phyloP scores from a whole-genome alignment of 2,113 vertebrate species.

The Caranx melampygus region DNA sequence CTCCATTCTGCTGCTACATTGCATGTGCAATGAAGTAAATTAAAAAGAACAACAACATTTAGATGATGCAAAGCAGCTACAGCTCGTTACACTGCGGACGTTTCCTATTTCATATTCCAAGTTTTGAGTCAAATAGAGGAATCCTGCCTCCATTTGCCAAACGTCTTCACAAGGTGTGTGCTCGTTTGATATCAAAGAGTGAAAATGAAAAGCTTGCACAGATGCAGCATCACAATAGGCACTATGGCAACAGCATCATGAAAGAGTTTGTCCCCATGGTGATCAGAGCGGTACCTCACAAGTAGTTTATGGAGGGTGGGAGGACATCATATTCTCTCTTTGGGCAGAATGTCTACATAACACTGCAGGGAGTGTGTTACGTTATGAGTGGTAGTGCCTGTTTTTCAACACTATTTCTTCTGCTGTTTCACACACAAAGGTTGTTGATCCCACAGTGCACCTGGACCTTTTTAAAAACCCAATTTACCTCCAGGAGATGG shows the following conservation, averaged over 20 bases:
- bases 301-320: slow-evolving; percentile 61
- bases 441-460: not conserved
- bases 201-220: slow-evolving; percentile 57
- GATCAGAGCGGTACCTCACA: slow-evolving; percentile 68
- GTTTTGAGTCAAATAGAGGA: slow-evolving; percentile 5
- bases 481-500: not conserved
- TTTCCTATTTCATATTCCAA: not conserved
- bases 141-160: not conserved
- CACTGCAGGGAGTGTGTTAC: not conserved
- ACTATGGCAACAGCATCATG: slow-evolving; percentile 82
- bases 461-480: not conserved
- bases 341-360: slow-evolving; percentile 6
- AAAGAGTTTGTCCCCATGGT: slow-evolving; percentile 81
- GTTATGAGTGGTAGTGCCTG: not conserved
- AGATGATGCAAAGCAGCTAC: not conserved
- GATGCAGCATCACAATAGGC: slow-evolving; percentile 71
- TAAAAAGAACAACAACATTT: not conserved
- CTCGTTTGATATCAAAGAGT: slow-evolving; percentile 69
- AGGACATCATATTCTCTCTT: slow-evolving; percentile 12
- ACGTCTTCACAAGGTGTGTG: slow-evolving; percentile 15
- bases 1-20: not conserved
- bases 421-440: not conserved
- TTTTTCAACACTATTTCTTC: not conserved
- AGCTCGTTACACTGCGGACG: not conserved
- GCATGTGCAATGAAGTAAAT: not conserved